Conservation (phyloP, 2,113 vertebrate species). For the Chloebia gouldiae region DNA sequence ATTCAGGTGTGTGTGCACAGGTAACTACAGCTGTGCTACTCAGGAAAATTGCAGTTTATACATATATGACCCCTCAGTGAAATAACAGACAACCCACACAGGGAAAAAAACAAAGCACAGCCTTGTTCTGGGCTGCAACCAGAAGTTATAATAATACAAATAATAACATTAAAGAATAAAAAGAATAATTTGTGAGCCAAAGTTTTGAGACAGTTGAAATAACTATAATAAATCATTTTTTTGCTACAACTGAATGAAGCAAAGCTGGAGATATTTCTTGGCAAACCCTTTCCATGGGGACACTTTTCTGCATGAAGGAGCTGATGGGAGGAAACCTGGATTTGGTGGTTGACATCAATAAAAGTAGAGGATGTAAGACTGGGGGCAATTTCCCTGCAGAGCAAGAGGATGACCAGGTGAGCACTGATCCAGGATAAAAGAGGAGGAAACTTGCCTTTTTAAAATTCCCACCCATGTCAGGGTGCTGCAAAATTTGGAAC, state of each 20-base stretch:
- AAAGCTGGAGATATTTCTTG: background rate
- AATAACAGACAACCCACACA: background rate
- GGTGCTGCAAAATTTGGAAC: background rate
- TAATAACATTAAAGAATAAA: constrained; percentile 27
- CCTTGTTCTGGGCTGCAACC: background rate
- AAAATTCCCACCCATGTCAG: background rate
- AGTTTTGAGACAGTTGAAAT: constrained; percentile 33
- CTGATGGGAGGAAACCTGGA: background rate
- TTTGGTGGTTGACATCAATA: background rate
- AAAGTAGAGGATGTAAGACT: background rate
- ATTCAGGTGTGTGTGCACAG: background rate
- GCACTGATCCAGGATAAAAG: background rate
- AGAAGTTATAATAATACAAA: constrained; percentile 1
- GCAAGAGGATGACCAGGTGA: background rate
- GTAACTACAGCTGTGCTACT: background rate
- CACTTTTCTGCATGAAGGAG: background rate
- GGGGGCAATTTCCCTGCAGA: background rate
- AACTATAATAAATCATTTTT: constrained; percentile 45
- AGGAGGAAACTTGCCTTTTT: background rate
- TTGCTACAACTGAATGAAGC: background rate
- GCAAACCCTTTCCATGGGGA: background rate
- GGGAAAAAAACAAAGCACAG: background rate
- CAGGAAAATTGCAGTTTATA: background rate
- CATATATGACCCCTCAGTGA: background rate
- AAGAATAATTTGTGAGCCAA: background rate